Evolutionary conservation across 1,140 invertebrate species (phyloP), one percentile per base, ranked within the genome.

Genomic region (Fopius arisanus): DNA sequence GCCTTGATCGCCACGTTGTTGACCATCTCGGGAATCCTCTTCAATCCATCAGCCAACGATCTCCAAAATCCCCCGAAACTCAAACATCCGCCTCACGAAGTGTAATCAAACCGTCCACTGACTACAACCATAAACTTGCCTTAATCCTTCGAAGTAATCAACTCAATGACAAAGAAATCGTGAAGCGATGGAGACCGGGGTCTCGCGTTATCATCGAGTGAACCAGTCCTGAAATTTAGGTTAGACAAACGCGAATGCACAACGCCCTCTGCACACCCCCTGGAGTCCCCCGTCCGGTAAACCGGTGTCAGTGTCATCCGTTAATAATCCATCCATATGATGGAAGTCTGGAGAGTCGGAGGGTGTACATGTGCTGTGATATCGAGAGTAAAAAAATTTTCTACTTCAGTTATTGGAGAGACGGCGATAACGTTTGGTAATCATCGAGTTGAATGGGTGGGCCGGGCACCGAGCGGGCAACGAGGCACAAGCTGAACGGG

Each of bases 381-480:
- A 59, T 43, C 16, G 12, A 73, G 66, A 37, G 10, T 65, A 1
- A 54, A 19, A 40, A 41, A 14, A 33, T 68, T 73, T 19, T 70
- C 48, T 65, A 21, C 12, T 67, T 29, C 66, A 75, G 74, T 40
- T 59, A 73, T 67, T 65, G 66, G 67, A 79, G 82, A 81, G 78
- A 80, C 76, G 78, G 82, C 78, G 82, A 80, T 78, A 80, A 78
- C 79, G 73, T 77, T 78, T 76, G 79, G 75, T 76, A 79, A 82
- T 79, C 79, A 86, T 81, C 83, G 82, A 81, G 82, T 86, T 86
- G 85, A 86, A 86, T 86, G 85, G 85, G 85, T 86, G 84, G 85
- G 81, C 81, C 84, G 79, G 84, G 84, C 77, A 77, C 81, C 80
- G 82, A 82, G 77, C 81, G 80, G 81, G 79, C 84, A 77, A 84